phyloP scores from a whole-genome alignment of 2,113 vertebrate genomes.

The Rousettus leschenaultii region DNA sequence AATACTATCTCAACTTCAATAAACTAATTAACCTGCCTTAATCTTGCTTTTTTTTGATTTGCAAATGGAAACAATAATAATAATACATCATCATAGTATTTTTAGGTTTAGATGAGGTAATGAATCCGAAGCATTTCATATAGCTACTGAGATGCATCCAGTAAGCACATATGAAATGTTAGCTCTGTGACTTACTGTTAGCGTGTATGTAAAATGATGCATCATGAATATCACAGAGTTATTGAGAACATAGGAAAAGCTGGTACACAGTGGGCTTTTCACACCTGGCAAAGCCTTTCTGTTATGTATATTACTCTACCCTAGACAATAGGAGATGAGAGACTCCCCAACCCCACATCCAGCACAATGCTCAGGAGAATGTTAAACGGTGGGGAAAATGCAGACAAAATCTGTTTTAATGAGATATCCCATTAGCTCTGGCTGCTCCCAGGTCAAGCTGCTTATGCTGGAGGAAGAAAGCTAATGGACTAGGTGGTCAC shows the following conservation, averaged over 20 bases:
- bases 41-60: not conserved
- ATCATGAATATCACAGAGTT: accelerated
- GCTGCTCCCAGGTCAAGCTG: slow-evolving; percentile 72
- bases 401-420: slow-evolving; percentile 74
- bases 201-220: not conserved
- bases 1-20: not conserved
- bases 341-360: not conserved
- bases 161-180: accelerated
- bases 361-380: not conserved
- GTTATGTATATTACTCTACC: not conserved
- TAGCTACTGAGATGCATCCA: not conserved
- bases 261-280: not conserved
- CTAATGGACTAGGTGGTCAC: slow-evolving; percentile 50
- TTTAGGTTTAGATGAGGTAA: not conserved
- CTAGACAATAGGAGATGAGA: not conserved
- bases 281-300: accelerated
- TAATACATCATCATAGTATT: not conserved
- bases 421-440: slow-evolving; percentile 64
- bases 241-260: not conserved
- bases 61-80: not conserved
- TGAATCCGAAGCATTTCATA: not conserved
- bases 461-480: slow-evolving; percentile 36
- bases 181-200: not conserved
- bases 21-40: not conserved
- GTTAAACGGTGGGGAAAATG: slow-evolving; percentile 24